phyloP scores from a whole-genome alignment of 2,797 vertebrate species.

The Botia kubotai region DNA sequence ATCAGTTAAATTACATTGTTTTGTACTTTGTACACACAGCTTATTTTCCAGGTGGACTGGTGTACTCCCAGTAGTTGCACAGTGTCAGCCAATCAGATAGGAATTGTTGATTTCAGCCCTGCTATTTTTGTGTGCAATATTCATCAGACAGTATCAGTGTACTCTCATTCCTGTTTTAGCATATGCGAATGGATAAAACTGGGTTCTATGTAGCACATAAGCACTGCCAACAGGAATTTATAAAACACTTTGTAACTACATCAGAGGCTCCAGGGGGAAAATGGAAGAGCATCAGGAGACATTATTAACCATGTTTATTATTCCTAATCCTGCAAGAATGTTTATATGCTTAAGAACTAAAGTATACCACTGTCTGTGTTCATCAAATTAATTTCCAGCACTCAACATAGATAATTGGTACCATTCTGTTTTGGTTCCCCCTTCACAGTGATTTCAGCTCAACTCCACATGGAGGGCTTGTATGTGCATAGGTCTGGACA shows the following conservation, averaged over 20 bases:
- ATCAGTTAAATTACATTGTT: too few relatives aligned
- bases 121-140: not conserved
- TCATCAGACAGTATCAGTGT: not conserved
- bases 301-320: slow-evolving; percentile 52
- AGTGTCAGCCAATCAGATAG: not conserved
- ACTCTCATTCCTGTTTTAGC: not conserved
- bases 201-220: slow-evolving; percentile 5
- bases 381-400: slow-evolving; percentile 51
- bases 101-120: not conserved
- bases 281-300: slow-evolving; percentile 41
- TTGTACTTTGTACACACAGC: too few relatives aligned
- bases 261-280: slow-evolving; percentile 13
- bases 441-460: slow-evolving; percentile 33
- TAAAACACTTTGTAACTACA: slow-evolving; percentile 9
- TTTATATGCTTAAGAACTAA: slow-evolving; percentile 34
- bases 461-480: not conserved
- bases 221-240: slow-evolving; percentile 2
- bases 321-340: slow-evolving; percentile 36
- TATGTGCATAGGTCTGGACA: slow-evolving; percentile 1
- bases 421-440: slow-evolving; percentile 43
- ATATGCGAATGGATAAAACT: not conserved
- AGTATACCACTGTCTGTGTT: slow-evolving; percentile 35
- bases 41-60: too few relatives aligned
- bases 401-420: slow-evolving; percentile 43
- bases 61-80: too few relatives aligned